Conservation (phyloP, 2,113 vertebrate genomes). For the Madoqua kirkii region DNA sequence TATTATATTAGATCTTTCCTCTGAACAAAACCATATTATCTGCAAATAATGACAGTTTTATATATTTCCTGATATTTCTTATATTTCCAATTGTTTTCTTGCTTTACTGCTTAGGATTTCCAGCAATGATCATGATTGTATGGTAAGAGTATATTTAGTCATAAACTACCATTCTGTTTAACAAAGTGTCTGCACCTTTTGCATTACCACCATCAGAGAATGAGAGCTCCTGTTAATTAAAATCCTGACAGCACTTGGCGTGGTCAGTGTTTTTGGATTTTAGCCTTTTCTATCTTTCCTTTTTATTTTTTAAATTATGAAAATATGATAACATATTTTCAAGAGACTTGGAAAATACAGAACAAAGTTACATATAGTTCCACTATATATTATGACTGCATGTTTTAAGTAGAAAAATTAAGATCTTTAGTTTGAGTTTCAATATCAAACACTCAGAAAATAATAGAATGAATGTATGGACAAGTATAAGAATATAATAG, state of each 20-base stretch:
- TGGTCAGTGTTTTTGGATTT: not conserved
- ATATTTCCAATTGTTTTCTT: not conserved
- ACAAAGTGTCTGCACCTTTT: not conserved
- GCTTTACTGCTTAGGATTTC: not conserved
- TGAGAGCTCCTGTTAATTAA: not conserved
- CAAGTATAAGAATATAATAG: not conserved
- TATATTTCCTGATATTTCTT: not conserved
- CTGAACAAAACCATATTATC: not conserved
- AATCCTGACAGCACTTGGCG: not conserved
- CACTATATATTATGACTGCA: not conserved
- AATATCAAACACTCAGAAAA: not conserved
- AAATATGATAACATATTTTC: not conserved
- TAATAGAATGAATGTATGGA: not conserved
- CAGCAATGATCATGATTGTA: no score
- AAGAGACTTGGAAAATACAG: not conserved
- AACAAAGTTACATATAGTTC: not conserved
- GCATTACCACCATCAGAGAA: not conserved
- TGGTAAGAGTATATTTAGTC: not conserved
- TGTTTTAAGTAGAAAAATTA: not conserved
- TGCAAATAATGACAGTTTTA: conserved; percentile 7
- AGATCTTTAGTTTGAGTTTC: not conserved
- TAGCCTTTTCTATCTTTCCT: not conserved
- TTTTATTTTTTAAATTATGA: not conserved
- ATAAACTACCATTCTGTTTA: not conserved
- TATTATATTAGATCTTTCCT: not conserved